These are phyloP conservation scores for Seira ritae DNA, from an alignment of 2,888 invertebrate genomes.

Conservation along the genomic window DNA sequence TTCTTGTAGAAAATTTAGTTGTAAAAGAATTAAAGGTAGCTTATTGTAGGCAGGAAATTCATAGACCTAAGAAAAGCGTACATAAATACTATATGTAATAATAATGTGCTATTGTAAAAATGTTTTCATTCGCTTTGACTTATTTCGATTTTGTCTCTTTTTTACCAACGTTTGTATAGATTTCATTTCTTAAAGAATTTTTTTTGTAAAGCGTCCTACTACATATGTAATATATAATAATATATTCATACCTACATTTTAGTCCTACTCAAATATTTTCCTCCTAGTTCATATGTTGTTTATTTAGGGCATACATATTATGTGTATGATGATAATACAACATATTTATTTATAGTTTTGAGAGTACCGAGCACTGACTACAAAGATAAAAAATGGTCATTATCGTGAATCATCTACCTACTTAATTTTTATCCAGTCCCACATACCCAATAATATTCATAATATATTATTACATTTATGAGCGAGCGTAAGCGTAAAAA, in stretches of 20 bases:
- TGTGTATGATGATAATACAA: too few relatives aligned
- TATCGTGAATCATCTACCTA: constrained; percentile 47
- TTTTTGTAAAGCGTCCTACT: neutral
- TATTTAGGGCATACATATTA: neutral
- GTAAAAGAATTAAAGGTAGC: too few relatives aligned
- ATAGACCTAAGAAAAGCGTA: too few relatives aligned
- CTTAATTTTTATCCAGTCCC: constrained; percentile 27
- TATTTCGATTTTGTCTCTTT: constrained; percentile 11
- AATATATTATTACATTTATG: neutral
- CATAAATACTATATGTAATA: neutral
- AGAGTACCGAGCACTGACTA: constrained; percentile 27
- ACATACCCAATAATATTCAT: neutral
- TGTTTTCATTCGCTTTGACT: neutral
- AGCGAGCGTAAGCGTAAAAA: too few relatives aligned
- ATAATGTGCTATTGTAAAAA: too few relatives aligned
- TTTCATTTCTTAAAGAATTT: neutral
- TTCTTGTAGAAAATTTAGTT: neutral
- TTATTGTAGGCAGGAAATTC: too few relatives aligned
- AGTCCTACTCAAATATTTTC: too few relatives aligned
- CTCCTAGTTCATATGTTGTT: too few relatives aligned
- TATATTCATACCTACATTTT: neutral
- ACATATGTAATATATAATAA: neutral
- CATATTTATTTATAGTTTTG: neutral
- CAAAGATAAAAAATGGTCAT: constrained; percentile 21
- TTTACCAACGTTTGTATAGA: constrained; percentile 22